Conservation (phyloP, 23 tunicate genomes). For the Botrylloides violaceus region DNA sequence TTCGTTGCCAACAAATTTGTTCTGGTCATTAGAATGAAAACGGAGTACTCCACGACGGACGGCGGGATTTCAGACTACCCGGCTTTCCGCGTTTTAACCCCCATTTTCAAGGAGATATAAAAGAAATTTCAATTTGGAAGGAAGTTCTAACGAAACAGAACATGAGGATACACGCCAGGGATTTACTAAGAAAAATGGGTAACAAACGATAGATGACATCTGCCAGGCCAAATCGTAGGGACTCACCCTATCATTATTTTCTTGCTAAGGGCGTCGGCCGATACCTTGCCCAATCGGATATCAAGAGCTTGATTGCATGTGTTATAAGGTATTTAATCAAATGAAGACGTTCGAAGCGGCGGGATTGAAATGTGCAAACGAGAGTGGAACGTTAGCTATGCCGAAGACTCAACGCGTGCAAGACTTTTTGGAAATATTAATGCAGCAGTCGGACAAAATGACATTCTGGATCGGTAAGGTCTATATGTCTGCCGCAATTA, state of each 20-base stretch:
- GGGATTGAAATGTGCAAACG: slow-evolving; percentile 9
- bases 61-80: slow-evolving; percentile 40
- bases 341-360: slow-evolving; percentile 39
- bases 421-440: slow-evolving; percentile 60
- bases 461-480: slow-evolving; percentile 73
- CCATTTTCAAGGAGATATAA: slow-evolving; percentile 70
- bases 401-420: slow-evolving; percentile 58
- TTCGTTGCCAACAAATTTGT: too few species aligned
- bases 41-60: slow-evolving; percentile 26
- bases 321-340: slow-evolving; percentile 52
- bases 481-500: not conserved
- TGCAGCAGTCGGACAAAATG: slow-evolving; percentile 52
- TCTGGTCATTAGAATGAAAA: slow-evolving; percentile 73
- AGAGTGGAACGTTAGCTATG: slow-evolving; percentile 59
- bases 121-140: slow-evolving; percentile 43
- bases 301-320: slow-evolving; percentile 49
- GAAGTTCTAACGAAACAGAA: slow-evolving; percentile 41
- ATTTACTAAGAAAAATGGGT: slow-evolving; percentile 33
- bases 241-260: not conserved
- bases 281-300: slow-evolving; percentile 52
- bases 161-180: slow-evolving; percentile 45
- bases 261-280: slow-evolving; percentile 31
- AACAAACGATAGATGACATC: not conserved
- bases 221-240: not conserved
- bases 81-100: slow-evolving; percentile 46